Evolutionary conservation across 2,797 vertebrate genomes (phyloP), one percentile per base, ranked within the genome.

Genomic region (Chelmon rostratus): DNA sequence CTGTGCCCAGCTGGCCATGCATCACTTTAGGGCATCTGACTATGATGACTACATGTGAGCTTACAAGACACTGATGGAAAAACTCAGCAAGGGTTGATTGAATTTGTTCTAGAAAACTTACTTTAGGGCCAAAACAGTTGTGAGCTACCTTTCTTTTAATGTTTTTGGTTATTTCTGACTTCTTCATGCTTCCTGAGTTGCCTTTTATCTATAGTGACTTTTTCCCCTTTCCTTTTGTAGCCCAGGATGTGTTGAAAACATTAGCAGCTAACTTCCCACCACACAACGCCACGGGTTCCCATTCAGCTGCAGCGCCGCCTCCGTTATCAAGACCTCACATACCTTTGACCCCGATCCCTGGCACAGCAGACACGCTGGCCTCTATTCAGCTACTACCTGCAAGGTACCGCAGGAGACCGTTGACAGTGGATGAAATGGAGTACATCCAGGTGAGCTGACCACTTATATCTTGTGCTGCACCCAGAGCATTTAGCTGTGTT

Each of bases 381-480:
- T 90, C 91, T 31, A 68, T 95, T 81, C 92, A 93, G 83, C 85
- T 93, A 0, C 77, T 96, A 2, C 93, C 95, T 66, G 92, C 93
- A 12, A 93, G 93, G 67, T 96, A 96, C 77, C 93, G 95, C 72
- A 93, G 95, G 79, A 95, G 92, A 91, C 79, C 57, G 10, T 0
- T 96, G 57, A 23, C 90, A 0, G 47, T 31, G 1, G 93, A 96
- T 1, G 95, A 96, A 81, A 96, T 96, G 90, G 94, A 95, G 7
- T 96, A 88, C 69, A 96, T 96, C 83, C 94, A 96, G 94, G 95
- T 96, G 69, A 89, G 89, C 21, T 38, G 2, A 38, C 13, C 23
- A 31, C 5, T 15, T 18, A 1, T 16, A 16, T 15, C 5, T 40
- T 6, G 12, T 4, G 42, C 12, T 53, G 8, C 3, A 37, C 13